Evolutionary conservation across 1,140 invertebrate species (phyloP).

Genomic region (Papilio polyxenes): DNA sequence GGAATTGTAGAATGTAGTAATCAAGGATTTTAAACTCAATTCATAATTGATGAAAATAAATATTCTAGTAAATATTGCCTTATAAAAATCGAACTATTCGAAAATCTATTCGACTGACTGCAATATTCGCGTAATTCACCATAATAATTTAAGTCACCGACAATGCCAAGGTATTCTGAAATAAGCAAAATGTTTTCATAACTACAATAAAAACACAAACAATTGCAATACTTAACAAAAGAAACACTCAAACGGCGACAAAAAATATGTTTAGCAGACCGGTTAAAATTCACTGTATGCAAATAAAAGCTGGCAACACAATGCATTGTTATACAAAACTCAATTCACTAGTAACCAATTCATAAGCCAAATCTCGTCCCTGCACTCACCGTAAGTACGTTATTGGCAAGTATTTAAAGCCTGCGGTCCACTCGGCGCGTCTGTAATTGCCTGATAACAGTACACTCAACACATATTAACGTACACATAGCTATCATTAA

Average conservation of each 20-base stretch:
- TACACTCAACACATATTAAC: conserved; percentile 53
- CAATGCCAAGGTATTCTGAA: not conserved
- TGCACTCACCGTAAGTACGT: conserved; percentile 70
- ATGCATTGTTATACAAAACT: conserved; percentile 53
- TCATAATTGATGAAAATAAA: too few relatives aligned
- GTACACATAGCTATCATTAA: conserved; percentile 42
- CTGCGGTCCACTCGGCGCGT: conserved; percentile 59
- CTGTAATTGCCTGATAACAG: conserved; percentile 67
- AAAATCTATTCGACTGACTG: too few relatives aligned
- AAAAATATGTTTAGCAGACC: not conserved
- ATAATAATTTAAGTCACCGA: not conserved
- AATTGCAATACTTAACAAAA: conserved; percentile 17
- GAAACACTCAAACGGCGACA: conserved; percentile 12
- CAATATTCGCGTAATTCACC: too few relatives aligned
- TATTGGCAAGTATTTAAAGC: conserved; percentile 71
- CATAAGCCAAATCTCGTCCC: conserved; percentile 69
- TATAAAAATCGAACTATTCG: too few relatives aligned
- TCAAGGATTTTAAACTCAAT: too few relatives aligned
- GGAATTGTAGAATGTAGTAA: too few relatives aligned
- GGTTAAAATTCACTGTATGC: conserved; percentile 13
- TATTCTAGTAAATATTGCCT: too few relatives aligned
- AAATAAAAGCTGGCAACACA: conserved; percentile 52
- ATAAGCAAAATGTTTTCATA: not conserved
- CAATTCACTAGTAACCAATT: conserved; percentile 68
- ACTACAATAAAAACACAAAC: conserved; percentile 5